Evolutionary conservation across 2,113 vertebrate species (phyloP).

Genomic region (Motacilla tschutschensis): DNA sequence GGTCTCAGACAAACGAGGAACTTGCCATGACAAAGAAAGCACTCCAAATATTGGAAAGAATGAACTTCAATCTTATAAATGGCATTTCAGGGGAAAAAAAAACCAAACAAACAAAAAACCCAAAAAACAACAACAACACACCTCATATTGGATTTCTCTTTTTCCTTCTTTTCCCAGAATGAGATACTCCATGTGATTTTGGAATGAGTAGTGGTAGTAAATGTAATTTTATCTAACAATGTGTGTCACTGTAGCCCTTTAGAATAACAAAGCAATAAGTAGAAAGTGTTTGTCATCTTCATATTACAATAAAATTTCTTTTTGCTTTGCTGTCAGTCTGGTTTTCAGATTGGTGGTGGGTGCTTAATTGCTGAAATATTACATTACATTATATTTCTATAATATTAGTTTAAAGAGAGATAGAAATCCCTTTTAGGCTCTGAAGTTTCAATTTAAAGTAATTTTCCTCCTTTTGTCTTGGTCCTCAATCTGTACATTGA

Average conservation of each 20-base stretch:
- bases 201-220: not conserved
- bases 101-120: not conserved
- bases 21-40: not conserved
- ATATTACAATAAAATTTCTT: not conserved
- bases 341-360: not conserved
- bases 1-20: not conserved
- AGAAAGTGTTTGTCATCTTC: not conserved
- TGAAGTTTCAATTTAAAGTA: not conserved
- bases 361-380: not conserved
- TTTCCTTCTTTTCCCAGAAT: not conserved
- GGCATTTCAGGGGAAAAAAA: not conserved
- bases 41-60: not conserved
- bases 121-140: not conserved
- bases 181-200: not conserved
- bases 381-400: not conserved
- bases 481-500: not conserved
- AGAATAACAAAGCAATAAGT: not conserved
- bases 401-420: not conserved
- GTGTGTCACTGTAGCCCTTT: not conserved
- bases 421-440: not conserved
- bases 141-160: not conserved
- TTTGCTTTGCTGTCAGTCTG: not conserved
- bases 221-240: not conserved
- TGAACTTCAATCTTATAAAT: not conserved
- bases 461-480: not conserved